These are phyloP conservation scores for Falco concolor DNA, from an alignment of 2,797 vertebrate genomes.

Conservation along the genomic window DNA sequence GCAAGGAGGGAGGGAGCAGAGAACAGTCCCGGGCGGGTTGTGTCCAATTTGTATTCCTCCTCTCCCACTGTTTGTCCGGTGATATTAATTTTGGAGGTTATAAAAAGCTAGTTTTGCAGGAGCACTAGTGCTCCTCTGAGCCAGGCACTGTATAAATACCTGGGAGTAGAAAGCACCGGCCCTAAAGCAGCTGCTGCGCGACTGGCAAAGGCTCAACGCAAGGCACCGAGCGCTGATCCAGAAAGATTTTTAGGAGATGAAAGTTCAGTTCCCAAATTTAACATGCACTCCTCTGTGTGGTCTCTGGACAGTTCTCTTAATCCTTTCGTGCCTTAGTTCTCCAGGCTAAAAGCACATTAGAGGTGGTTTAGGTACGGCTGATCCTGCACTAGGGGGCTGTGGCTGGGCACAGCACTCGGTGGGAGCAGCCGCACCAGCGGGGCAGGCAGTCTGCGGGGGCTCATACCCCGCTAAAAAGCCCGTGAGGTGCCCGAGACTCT, in stretches of 20 bases:
- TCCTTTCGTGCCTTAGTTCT: background rate
- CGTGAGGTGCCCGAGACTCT: fast-evolving
- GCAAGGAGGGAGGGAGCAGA: background rate
- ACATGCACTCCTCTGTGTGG: background rate
- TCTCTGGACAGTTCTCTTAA: background rate
- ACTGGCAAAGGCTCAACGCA: background rate
- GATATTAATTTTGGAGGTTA: background rate
- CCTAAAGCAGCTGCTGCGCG: background rate
- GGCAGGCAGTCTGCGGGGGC: background rate
- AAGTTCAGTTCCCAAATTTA: background rate
- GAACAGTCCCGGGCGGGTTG: background rate
- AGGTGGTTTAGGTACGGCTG: background rate
- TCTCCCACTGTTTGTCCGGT: background rate
- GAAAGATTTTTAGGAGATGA: background rate
- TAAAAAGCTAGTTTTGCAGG: background rate
- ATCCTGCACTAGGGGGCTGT: background rate
- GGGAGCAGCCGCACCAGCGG: fast-evolving
- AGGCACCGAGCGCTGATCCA: background rate
- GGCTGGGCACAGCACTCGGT: fast-evolving
- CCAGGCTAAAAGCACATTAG: background rate
- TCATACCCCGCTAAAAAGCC: background rate
- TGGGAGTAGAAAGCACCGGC: background rate
- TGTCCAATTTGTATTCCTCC: background rate
- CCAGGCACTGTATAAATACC: background rate
- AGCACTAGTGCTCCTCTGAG: background rate